Evolutionary conservation across 2,797 vertebrate genomes (phyloP), one percentile per base, ranked within the genome.

Genomic region (Petrocephalus schoutedeni): DNA sequence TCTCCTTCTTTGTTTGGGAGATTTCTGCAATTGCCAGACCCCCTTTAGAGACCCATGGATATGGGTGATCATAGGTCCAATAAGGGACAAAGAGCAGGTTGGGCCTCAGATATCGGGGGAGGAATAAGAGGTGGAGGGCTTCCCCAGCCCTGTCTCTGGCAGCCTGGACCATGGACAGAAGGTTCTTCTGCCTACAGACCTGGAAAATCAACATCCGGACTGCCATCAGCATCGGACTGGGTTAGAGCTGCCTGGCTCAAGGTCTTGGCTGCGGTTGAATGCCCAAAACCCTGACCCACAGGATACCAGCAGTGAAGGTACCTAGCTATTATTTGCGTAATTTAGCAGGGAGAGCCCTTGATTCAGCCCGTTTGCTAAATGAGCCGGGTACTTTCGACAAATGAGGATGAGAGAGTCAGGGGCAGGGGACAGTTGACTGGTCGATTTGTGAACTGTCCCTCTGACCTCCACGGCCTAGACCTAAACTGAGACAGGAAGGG

Each of bases 321-420:
- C 92, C 91, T 91, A 89, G 61, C 89, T 86, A 90, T 90, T 90
- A 90, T 88, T 90, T 89, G 91, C 90, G 87, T 94, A 92, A 93
- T 94, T 93, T 94, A 93, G 90, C 90, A 91, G 89, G 87, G 86
- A 86, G 88, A 89, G 28, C 88, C 83, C 90, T 86, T 89, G 88
- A 83, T 91, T 71, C 3, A 8, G 90, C 89, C 84, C 88, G 49
- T 36, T 45, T 88, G 54, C 89, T 91, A 92, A 93, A 92, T 90
- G 90, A 92, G 89, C 92, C 93, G 85, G 92, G 92, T 92, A 92
- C 90, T 90, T 88, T 86, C 84, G 90, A 92, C 92, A 92, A 93
- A 94, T 89, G 87, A 85, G 19, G 28, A 59, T 32, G 32, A 28
- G 84, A 54, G 87, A 84, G 61, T 54, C 45, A 10, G 45, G 53